These are phyloP conservation scores for Coronaproctus castanopsis DNA, from an alignment of 2,888 invertebrate genomes.

Conservation along the genomic window DNA sequence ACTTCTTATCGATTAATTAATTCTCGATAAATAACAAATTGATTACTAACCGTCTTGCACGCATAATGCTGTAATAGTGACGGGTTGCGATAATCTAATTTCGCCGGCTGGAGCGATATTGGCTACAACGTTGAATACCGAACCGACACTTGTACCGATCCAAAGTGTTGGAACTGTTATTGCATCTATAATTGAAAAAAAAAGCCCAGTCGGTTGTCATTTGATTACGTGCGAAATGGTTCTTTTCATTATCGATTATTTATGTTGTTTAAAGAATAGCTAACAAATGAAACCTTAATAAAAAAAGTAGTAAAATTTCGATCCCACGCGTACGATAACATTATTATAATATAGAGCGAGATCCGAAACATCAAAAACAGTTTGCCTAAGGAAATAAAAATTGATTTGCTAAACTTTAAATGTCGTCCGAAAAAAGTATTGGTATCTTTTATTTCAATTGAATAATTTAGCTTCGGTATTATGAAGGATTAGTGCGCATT, in stretches of 20 bases:
- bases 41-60: slow-evolving; percentile 32
- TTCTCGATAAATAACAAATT: too few relatives aligned
- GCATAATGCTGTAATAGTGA: slow-evolving; percentile 39
- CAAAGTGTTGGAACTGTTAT: slow-evolving; percentile 77
- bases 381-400: too few relatives aligned
- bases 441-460: too few relatives aligned
- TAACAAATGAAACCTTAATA: too few relatives aligned
- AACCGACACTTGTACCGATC: slow-evolving; percentile 94
- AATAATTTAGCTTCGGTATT: too few relatives aligned
- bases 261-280: neutral
- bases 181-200: slow-evolving; percentile 42
- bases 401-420: too few relatives aligned
- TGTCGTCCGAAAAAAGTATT: too few relatives aligned
- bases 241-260: neutral
- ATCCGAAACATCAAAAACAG: too few relatives aligned
- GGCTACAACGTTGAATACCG: slow-evolving; percentile 80
- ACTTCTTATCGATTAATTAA: too few relatives aligned
- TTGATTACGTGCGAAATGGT: neutral
- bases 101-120: slow-evolving; percentile 57
- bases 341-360: too few relatives aligned
- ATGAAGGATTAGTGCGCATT: too few relatives aligned
- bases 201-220: neutral
- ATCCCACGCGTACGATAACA: slow-evolving; percentile 3
- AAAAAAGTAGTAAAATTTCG: slow-evolving; percentile 1
- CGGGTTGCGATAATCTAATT: slow-evolving; percentile 60